Conservation (phyloP, 2,888 invertebrate genomes). For the Euproctis similis region DNA sequence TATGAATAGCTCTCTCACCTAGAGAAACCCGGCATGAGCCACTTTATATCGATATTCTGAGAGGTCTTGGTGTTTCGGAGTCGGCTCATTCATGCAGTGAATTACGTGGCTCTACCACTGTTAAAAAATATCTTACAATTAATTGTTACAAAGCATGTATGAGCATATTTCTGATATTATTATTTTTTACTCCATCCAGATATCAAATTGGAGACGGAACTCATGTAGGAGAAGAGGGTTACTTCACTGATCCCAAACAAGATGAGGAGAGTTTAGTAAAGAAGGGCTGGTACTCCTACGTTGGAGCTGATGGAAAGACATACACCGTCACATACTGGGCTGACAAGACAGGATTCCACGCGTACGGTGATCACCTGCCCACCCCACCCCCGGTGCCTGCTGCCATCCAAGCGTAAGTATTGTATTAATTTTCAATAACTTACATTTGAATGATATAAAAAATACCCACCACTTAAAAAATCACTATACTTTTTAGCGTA, state of each 20-base stretch:
- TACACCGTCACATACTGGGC: constrained; percentile 68
- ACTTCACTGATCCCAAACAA: constrained; percentile 44
- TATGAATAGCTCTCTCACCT: no score
- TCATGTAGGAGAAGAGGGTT: constrained; percentile 63
- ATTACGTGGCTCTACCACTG: no score
- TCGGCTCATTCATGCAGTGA: no score
- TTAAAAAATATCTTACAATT: no score
- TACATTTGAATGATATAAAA: no score
- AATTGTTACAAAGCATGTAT: no score
- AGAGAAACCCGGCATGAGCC: no score
- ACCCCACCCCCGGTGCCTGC: constrained; percentile 55
- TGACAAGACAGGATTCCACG: constrained; percentile 64
- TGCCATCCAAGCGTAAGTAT: constrained; percentile 59
- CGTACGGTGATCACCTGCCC: constrained; percentile 63
- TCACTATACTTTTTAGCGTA: no score
- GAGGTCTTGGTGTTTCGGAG: no score
- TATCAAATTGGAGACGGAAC: constrained; percentile 65
- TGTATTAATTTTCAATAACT: background rate
- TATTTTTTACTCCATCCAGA: constrained; percentile 25
- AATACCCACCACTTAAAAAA: no score
- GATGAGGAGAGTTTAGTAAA: constrained; percentile 60
- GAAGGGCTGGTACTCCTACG: constrained; percentile 66
- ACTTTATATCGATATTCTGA: no score
- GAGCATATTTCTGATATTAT: background rate
- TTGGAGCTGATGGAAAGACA: constrained; percentile 53